phyloP scores from a whole-genome alignment of 2,113 vertebrate genomes.

The Cynoglossus semilaevis region DNA sequence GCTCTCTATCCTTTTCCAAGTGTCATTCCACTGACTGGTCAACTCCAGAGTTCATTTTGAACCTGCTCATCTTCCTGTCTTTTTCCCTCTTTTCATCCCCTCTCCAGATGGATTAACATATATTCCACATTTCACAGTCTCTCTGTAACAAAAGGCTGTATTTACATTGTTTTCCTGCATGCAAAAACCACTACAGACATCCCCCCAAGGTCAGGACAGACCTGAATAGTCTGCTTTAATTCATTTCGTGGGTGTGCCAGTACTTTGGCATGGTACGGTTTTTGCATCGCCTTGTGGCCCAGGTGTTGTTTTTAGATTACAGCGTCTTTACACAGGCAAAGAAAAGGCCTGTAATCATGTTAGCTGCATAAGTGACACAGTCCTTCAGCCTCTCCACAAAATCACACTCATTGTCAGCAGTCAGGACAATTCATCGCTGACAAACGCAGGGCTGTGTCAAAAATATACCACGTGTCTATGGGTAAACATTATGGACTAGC shows the following conservation, averaged over 20 bases:
- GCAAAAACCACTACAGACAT: conserved; percentile 34
- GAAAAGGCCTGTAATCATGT: conserved; percentile 73
- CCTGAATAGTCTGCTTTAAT: conserved; percentile 67
- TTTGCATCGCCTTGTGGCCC: conserved; percentile 67
- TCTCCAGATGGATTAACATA: conserved; percentile 67
- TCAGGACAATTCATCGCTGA: conserved; percentile 72
- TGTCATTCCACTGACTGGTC: neutral
- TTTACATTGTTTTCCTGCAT: conserved; percentile 51
- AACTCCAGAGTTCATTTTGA: conserved; percentile 21
- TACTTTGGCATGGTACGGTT: conserved; percentile 58
- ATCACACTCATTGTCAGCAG: conserved; percentile 70
- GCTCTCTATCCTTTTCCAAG: conserved; percentile 11
- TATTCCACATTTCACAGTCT: conserved; percentile 61
- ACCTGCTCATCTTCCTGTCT: conserved; percentile 26
- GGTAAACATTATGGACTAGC: neutral
- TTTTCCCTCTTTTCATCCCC: too few species aligned
- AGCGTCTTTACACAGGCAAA: conserved; percentile 57
- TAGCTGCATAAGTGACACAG: conserved; percentile 71
- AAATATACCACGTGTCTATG: too few species aligned
- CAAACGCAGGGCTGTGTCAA: conserved; percentile 64
- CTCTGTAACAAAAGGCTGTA: conserved; percentile 64
- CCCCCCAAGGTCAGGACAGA: conserved; percentile 70
- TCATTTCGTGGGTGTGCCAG: conserved; percentile 65
- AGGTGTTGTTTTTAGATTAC: conserved; percentile 79
- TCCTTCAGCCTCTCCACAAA: conserved; percentile 72